These are phyloP conservation scores for Coracias cyanogaster DNA, from an alignment of 2,797 vertebrate genomes.

Conservation along the genomic window DNA sequence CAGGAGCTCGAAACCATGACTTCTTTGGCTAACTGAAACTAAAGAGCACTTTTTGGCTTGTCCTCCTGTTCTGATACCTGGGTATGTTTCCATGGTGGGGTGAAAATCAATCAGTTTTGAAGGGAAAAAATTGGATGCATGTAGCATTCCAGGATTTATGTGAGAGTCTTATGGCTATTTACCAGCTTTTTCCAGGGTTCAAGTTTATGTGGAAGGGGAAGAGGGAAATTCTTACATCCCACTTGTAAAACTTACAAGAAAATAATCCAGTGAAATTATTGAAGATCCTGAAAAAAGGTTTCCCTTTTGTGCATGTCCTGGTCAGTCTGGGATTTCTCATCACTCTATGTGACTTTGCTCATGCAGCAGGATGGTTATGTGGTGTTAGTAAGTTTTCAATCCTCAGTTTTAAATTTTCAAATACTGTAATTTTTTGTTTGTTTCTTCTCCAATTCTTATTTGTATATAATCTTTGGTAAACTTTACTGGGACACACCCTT, in stretches of 20 bases:
- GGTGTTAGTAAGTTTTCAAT: background rate
- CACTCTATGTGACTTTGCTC: background rate
- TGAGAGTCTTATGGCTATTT: background rate
- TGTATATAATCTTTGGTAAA: background rate
- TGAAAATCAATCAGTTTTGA: background rate
- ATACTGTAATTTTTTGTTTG: background rate
- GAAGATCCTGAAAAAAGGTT: background rate
- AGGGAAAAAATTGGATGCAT: conserved; percentile 1
- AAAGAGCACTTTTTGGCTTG: background rate
- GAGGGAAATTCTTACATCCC: background rate
- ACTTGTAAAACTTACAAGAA: background rate
- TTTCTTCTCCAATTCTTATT: background rate
- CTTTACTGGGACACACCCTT: background rate
- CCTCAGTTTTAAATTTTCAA: background rate
- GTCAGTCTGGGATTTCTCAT: background rate
- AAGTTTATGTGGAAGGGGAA: background rate
- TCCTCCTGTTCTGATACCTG: background rate
- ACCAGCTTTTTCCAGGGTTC: background rate
- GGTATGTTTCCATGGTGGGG: background rate
- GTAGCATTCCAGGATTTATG: conserved; percentile 5
- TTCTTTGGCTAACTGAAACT: conserved; percentile 5
- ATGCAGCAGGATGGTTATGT: background rate
- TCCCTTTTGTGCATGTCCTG: background rate
- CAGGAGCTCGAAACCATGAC: conserved; percentile 16
- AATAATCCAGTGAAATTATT: background rate